phyloP scores from a whole-genome alignment of 2,888 invertebrate species.

The Microctonus hyperodae region DNA sequence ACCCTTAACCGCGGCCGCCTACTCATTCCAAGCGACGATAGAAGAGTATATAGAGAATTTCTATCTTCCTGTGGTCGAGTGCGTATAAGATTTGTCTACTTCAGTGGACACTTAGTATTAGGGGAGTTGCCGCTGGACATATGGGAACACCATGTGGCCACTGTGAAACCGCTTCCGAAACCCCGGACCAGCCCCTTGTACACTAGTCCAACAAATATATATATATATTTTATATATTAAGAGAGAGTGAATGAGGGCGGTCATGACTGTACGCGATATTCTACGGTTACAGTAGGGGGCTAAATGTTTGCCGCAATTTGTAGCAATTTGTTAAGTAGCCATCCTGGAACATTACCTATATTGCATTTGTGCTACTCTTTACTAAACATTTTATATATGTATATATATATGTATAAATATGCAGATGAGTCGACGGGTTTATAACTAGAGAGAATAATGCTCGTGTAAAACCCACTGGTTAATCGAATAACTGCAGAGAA shows the following conservation, averaged over 20 bases:
- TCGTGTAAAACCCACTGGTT: conserved; percentile 7
- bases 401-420: conserved; percentile 39
- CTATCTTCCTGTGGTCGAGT: conserved; percentile 39
- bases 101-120: conserved; percentile 47
- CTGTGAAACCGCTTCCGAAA: conserved; percentile 37
- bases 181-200: conserved; percentile 20
- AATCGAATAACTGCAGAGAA: conserved; percentile 14
- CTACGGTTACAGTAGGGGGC: conserved; percentile 43
- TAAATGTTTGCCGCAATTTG: conserved; percentile 62
- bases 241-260: conserved; percentile 29
- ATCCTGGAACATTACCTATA: conserved; percentile 61
- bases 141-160: conserved; percentile 63
- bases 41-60: conserved; percentile 24
- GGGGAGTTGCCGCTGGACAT: conserved; percentile 52
- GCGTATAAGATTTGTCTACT: conserved; percentile 48
- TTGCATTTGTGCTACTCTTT: conserved; percentile 50
- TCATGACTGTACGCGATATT: conserved; percentile 38
- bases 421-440: conserved; percentile 52
- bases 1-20: conserved; percentile 20
- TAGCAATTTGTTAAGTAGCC: conserved; percentile 64
- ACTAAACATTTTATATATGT: conserved; percentile 46
- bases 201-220: neutral
- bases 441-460: conserved; percentile 41
- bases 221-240: neutral
- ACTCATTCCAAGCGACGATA: conserved; percentile 34